Evolutionary conservation across 2,797 vertebrate genomes (phyloP).

Genomic region (Platalea minor): DNA sequence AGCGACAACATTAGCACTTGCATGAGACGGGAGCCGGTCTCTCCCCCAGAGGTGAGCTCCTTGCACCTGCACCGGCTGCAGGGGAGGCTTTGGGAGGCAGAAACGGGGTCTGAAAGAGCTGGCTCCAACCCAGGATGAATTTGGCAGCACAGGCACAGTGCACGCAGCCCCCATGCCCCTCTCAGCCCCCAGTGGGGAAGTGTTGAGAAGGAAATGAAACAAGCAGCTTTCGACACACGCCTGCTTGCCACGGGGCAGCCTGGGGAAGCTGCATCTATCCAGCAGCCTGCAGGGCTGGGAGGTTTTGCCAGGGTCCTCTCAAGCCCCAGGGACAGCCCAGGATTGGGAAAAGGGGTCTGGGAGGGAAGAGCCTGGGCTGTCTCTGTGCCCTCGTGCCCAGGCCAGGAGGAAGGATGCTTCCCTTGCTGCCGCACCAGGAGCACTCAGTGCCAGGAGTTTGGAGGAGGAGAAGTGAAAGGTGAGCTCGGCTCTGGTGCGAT

Average conservation of each 20-base stretch:
- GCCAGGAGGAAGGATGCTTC: neutral
- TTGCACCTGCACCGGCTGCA: neutral
- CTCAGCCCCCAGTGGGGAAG: neutral
- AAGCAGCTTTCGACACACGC: neutral
- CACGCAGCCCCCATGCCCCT: neutral
- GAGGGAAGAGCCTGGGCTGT: neutral
- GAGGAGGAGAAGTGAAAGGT: neutral
- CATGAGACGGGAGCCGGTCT: rapidly evolving
- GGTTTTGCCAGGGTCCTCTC: neutral
- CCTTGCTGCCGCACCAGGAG: neutral
- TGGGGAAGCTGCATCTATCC: neutral
- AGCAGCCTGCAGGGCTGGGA: neutral
- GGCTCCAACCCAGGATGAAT: neutral
- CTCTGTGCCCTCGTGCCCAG: no score
- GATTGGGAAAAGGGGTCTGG: neutral
- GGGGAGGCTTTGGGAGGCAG: neutral
- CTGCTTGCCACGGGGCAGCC: neutral
- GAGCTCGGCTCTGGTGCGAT: neutral
- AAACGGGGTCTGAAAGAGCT: neutral
- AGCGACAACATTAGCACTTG: neutral
- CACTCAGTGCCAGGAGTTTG: neutral
- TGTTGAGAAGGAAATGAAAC: constrained; percentile 25
- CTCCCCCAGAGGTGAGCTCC: neutral
- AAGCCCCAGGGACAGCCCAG: neutral
- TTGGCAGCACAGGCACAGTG: rapidly evolving